Percentiles rank a stretch among this genome's conserved stretches.
Conservation (phyloP, 2,113 vertebrate genomes). For the Rattus rattus region DNA sequence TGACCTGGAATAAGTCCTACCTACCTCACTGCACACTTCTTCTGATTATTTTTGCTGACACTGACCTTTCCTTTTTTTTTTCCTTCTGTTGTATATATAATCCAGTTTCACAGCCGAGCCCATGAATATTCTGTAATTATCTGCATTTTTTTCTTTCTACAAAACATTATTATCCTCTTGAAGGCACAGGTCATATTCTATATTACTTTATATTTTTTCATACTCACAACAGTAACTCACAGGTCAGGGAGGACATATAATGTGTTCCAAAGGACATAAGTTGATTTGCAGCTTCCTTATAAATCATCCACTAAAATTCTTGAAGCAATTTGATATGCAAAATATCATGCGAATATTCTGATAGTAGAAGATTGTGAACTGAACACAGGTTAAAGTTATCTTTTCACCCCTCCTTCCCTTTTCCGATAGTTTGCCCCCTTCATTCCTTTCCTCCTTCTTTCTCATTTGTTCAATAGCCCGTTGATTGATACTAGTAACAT, state of each 20-base stretch:
- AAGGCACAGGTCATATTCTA: constrained; percentile 36
- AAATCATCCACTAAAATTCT: not conserved
- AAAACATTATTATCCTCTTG: constrained; percentile 43
- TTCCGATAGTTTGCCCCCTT: too few relatives aligned
- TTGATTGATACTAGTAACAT: not conserved
- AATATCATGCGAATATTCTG: not conserved
- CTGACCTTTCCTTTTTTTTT: constrained; percentile 32
- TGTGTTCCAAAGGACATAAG: not conserved
- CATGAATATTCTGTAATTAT: constrained; percentile 49
- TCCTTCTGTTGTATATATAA: not conserved
- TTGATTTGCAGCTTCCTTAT: not conserved
- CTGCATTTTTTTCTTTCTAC: not conserved
- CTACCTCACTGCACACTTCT: not conserved
- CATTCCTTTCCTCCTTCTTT: not conserved
- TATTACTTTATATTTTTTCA: constrained; percentile 9
- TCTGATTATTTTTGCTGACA: constrained; percentile 58
- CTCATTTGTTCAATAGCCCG: not conserved
- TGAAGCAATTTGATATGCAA: constrained; percentile 3
- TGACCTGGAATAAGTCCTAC: constrained; percentile 28
- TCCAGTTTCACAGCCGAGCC: constrained; percentile 57
- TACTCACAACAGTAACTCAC: not conserved
- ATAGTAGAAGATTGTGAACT: not conserved
- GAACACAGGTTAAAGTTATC: not conserved
- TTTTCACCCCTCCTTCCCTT: fast-evolving
- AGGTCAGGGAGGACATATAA: not conserved